Conservation (phyloP, 2,888 invertebrate species). For the Sipha maydis region DNA sequence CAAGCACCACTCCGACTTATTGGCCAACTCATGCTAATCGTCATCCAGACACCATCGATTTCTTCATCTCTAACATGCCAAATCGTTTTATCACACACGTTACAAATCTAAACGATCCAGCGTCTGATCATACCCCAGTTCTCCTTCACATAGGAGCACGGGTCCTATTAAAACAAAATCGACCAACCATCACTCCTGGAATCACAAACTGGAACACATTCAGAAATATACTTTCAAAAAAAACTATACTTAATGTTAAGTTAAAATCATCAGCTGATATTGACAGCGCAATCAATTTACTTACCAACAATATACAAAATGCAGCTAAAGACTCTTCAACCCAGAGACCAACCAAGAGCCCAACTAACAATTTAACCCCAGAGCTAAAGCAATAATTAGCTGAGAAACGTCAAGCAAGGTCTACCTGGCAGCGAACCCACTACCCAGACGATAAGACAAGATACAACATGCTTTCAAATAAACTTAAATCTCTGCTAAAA, state of each 20-base stretch:
- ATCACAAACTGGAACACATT: background rate
- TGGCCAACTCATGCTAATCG: conserved; percentile 64
- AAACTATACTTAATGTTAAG: background rate
- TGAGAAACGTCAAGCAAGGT: conserved; percentile 46
- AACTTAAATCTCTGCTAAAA: too few relatives aligned
- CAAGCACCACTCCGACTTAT: conserved; percentile 44
- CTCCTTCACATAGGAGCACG: background rate
- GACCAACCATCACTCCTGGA: conserved; percentile 16
- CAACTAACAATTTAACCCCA: background rate
- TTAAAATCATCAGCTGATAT: conserved; percentile 36
- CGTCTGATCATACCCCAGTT: too few relatives aligned
- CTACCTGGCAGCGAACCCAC: conserved; percentile 34
- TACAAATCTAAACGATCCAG: background rate
- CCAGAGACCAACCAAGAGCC: background rate
- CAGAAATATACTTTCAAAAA: background rate
- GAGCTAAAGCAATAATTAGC: conserved; percentile 17
- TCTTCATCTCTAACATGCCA: conserved; percentile 63
- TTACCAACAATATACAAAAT: conserved; percentile 36
- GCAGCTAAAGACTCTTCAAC: conserved; percentile 3
- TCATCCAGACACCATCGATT: conserved; percentile 64
- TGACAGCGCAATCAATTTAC: conserved; percentile 2
- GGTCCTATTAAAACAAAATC: background rate
- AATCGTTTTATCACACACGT: background rate
- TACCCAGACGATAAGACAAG: too few relatives aligned
- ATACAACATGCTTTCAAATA: conserved; percentile 22